Base-by-base conservation (phyloP, 2,888 invertebrate genomes). In the Hedya salicella region DNA sequence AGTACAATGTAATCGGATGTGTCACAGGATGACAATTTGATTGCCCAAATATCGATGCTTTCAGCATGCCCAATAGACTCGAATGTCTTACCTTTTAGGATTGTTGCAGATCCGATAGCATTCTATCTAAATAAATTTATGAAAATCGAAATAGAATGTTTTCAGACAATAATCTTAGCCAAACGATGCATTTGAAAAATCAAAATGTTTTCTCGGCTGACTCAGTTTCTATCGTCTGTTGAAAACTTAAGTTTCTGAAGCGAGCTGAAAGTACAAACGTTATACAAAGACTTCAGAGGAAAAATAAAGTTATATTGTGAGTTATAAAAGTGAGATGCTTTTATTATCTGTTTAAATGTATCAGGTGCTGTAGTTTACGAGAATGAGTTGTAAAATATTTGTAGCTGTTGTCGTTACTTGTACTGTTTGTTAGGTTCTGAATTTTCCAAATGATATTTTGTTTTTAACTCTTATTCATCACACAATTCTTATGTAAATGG, bases 301-400 rank as follows among this genome's bases (percentile, higher is more conserved):
- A 21, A 56, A 36, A 42, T 25, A 56, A 56, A 56, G 25, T 56
- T 40, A 14, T 39, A 39, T 40, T 14, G 40, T 44, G 54, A 42
- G 56, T 56, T 56, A 56, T 44, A 30, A 30, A 56, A 56, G 30
- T 42, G 16, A 44, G 44, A 54, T 44, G 30, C 25, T 44, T 54
- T 30, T 56, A 56, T 56, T 56, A 30, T 56, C 42, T 44, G 56
- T 56, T 44, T 30, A 56, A 56, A 42, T 30, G 25, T 42, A 54
- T 54, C 21, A 54, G 39, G 56, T 56, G 42, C 30, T 56, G 13
- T n/a, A 42, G 56, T 32, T 56, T 16, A n/a, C 16, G 30, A 56
- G 30, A 44, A 44, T 44, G 42, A 25, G 16, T 16, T 30, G 44
- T 56, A 56, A 56, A 56, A 30, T 56, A 56, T 44, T 13, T 30